Evolutionary conservation across 2,797 vertebrate genomes (phyloP).

Genomic region (Merluccius polli): DNA sequence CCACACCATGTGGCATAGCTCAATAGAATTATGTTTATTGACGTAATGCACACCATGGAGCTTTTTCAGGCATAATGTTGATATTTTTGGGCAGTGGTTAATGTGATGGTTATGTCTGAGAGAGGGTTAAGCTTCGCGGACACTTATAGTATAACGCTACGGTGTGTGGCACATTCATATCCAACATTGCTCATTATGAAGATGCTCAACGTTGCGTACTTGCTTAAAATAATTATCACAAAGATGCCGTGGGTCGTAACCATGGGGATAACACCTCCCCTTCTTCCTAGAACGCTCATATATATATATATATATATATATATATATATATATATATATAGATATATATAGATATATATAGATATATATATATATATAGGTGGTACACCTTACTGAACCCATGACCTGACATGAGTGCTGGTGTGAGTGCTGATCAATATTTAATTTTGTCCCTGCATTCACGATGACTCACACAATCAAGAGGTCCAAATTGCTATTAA

Average conservation of each 20-base stretch:
- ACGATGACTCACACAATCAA: slow-evolving; percentile 23
- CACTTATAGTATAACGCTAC: too few relatives aligned
- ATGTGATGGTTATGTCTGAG: too few relatives aligned
- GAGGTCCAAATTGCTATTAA: not conserved
- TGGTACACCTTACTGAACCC: slow-evolving; percentile 21
- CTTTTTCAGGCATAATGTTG: not conserved
- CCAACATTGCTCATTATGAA: too few relatives aligned
- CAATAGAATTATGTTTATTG: not conserved
- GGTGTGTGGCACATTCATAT: too few relatives aligned
- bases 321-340: slow-evolving; percentile 20
- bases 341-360: slow-evolving; percentile 20
- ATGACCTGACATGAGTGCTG: slow-evolving; percentile 36
- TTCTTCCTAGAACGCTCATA: too few relatives aligned
- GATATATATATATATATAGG: slow-evolving; percentile 23
- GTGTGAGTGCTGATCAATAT: slow-evolving; percentile 41
- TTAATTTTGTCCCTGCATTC: slow-evolving; percentile 40
- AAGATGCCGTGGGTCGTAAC: too few relatives aligned
- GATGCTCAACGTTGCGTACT: too few relatives aligned
- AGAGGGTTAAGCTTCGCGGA: too few relatives aligned
- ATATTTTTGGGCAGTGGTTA: too few relatives aligned
- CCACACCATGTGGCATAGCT: not conserved
- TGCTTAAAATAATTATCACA: too few relatives aligned
- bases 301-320: slow-evolving; percentile 11
- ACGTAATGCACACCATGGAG: not conserved
- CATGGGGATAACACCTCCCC: too few relatives aligned